Base-by-base conservation (phyloP, 2,113 vertebrate species). In the Chiloscyllium plagiosum region DNA sequence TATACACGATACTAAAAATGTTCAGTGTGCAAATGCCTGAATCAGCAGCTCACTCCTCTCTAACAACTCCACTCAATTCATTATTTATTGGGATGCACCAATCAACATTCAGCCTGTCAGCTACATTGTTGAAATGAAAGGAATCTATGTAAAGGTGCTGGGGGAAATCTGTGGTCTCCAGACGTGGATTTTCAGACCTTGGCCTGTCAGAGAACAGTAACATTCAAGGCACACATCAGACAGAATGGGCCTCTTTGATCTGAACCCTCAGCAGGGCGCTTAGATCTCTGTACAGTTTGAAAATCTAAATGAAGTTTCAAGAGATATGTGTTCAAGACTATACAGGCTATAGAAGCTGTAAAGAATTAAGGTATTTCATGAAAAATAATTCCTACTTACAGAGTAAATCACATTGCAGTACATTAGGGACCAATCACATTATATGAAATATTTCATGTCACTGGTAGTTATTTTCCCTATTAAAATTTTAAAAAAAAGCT, bases 261-360 rank as follows among this genome's bases (percentile, higher is more conserved):
- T 99, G 96, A 96, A 97, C 98, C 98, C 98, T 98, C 98, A 98
- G 98, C 98, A 98, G 98, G 98, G 99, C 98, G 98, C 98, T 98
- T 97, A 98, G 98, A 99, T 99, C 98, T 99, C 98, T 98, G 98
- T 98, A 98, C 99, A 99, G 99, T 98, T 98, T 98, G 98, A 98
- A 98, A 99, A 98, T 98, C 97, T 98, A 99, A 99, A 99, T 99
- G 98, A 99, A 99, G 99, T 99, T 99, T 98, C 97, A 98, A 97
- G 97, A 98, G 97, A 97, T 98, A 98, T 95, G 97, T 98, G 95
- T 98, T 98, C 98, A 95, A 95, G 94, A 76, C 69, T 69, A 95
- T 76, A 3, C 42, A 95, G 94, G 94, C 94, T 95, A 52, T 19
- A 12, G 69, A 70, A 69, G 26, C 94, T 33, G 69, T 72, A 76